Conservation (phyloP, 2,797 vertebrate species). For the Acanthurus leucopareius region DNA sequence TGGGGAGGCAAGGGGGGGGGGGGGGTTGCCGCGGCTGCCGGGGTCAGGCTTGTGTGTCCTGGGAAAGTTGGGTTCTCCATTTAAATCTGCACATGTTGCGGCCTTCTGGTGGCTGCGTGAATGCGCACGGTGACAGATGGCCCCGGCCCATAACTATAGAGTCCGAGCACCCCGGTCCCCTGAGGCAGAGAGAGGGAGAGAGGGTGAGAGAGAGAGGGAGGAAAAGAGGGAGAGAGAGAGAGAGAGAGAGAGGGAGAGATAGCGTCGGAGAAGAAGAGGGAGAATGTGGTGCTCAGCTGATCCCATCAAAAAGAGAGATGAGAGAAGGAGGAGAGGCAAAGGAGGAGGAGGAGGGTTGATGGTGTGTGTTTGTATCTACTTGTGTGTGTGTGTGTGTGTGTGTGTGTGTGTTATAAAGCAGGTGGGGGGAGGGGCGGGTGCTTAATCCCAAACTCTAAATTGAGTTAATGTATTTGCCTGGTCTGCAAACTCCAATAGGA, state of each 20-base stretch:
- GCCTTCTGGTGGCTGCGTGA: conserved; percentile 88
- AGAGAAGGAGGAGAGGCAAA: conserved; percentile 50
- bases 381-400: conserved; percentile 11
- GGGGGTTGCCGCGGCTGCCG: conserved; percentile 76
- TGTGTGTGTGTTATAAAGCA: conserved; percentile 14
- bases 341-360: conserved; percentile 39
- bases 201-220: conserved; percentile 27
- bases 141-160: conserved; percentile 85
- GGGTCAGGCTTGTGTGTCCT: conserved; percentile 87
- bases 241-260: conserved; percentile 27
- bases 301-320: conserved; percentile 73
- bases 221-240: conserved; percentile 38
- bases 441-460: conserved; percentile 76
- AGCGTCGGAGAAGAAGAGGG: conserved; percentile 41
- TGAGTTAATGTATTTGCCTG: conserved; percentile 77
- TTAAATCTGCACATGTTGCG: conserved; percentile 88
- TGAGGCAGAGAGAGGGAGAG: conserved; percentile 43
- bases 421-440: conserved; percentile 13
- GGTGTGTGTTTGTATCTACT: conserved; percentile 19
- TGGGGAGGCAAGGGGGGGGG: conserved; percentile 30
- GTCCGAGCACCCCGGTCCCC: conserved; percentile 73
- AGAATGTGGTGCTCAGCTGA: conserved; percentile 74
- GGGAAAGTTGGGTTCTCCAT: conserved; percentile 88
- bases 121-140: conserved; percentile 86
- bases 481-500: conserved; percentile 70